Percentiles rank a stretch among this genome's conserved stretches.
Conservation (phyloP, 2,113 vertebrate genomes). For the Oreamnos americanus region DNA sequence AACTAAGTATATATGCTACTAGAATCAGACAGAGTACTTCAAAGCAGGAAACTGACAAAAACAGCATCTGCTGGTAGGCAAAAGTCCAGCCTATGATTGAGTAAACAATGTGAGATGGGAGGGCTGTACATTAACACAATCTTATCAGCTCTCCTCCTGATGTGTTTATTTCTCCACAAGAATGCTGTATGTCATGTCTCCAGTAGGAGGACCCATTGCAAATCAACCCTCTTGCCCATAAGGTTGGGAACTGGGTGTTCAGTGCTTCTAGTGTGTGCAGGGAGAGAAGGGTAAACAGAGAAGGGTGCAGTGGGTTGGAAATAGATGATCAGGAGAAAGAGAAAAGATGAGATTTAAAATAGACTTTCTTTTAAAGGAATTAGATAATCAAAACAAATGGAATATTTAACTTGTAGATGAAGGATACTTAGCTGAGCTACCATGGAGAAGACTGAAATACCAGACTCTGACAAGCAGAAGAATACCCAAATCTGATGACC, state of each 20-base stretch:
- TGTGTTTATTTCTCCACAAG: not conserved
- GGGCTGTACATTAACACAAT: not conserved
- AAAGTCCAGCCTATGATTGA: not conserved
- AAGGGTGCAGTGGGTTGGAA: accelerated
- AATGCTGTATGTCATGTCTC: not conserved
- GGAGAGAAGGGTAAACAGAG: not conserved
- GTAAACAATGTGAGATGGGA: not conserved
- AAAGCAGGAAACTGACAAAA: not conserved
- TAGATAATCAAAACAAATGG: not conserved
- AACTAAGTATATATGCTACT: not conserved
- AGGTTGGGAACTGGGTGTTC: accelerated
- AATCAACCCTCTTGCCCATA: not conserved
- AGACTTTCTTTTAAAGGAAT: not conserved
- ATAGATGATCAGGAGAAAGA: not conserved
- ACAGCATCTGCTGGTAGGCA: not conserved
- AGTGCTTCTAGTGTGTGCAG: not conserved
- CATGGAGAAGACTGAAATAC: not conserved
- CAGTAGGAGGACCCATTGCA: not conserved
- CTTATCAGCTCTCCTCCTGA: not conserved
- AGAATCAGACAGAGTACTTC: not conserved
- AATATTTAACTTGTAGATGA: not conserved
- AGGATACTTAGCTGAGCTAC: not conserved
- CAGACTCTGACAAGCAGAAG: accelerated
- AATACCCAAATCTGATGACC: not conserved
- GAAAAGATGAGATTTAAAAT: not conserved